A percentile compares a stretch with the other conserved stretches of the same genome.
These are phyloP conservation scores for Patagioenas fasciata DNA, from an alignment of 2,113 vertebrate species.

Conservation along the genomic window DNA sequence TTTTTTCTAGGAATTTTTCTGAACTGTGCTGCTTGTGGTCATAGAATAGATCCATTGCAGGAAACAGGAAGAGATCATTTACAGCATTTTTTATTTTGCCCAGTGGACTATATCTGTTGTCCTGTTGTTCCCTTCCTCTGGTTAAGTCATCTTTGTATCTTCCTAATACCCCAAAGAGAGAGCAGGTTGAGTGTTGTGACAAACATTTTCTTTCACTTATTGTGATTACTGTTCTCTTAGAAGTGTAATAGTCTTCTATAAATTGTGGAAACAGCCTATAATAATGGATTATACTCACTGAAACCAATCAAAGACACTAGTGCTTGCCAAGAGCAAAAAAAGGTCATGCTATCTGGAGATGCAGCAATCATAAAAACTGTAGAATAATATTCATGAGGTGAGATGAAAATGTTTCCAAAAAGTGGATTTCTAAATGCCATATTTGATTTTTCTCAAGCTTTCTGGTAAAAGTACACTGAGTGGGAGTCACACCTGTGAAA, in stretches of 20 bases:
- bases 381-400: background rate
- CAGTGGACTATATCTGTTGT: background rate
- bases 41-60: background rate
- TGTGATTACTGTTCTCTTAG: background rate
- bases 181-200: background rate
- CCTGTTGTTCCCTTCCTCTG: background rate
- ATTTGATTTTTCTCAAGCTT: constrained; percentile 18
- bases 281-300: background rate
- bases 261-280: background rate
- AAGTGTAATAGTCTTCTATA: background rate
- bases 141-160: background rate
- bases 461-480: background rate
- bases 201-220: background rate
- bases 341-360: background rate
- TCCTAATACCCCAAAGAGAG: background rate
- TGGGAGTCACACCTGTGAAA: background rate
- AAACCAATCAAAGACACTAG: background rate
- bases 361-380: background rate
- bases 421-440: background rate
- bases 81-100: background rate
- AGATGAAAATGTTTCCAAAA: background rate
- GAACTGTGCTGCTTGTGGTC: background rate
- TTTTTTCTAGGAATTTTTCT: background rate
- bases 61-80: background rate
- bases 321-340: background rate